A percentile compares a stretch with the other conserved stretches of the same genome.
These are phyloP conservation scores for Schizopygopsis malacanthus DNA, from an alignment of 2,797 vertebrate species.

Conservation along the genomic window DNA sequence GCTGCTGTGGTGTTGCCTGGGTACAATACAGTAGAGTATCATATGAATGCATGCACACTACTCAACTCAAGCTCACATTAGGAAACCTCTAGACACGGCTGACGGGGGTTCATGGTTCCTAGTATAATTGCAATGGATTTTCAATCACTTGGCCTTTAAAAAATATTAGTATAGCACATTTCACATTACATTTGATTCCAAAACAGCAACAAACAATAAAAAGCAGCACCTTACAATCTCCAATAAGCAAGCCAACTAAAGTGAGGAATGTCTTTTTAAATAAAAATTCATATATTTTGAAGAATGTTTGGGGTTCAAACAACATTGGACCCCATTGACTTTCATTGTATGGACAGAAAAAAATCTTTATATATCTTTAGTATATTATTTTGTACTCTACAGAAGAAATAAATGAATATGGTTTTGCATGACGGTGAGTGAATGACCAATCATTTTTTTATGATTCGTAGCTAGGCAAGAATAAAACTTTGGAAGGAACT, in stretches of 20 bases:
- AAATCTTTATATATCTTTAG: background rate
- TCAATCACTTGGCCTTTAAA: background rate
- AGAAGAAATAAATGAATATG: background rate
- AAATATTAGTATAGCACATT: background rate
- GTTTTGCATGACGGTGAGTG: background rate
- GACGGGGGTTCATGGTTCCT: background rate
- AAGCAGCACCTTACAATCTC: background rate
- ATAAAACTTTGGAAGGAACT: background rate
- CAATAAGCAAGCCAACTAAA: background rate
- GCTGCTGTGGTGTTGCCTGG: background rate
- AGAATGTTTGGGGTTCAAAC: background rate
- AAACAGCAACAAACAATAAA: background rate
- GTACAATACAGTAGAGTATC: background rate
- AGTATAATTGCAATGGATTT: background rate
- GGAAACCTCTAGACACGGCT: background rate
- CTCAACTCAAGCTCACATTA: conserved; percentile 7
- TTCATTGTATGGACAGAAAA: background rate
- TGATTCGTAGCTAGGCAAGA: background rate
- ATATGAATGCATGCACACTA: background rate
- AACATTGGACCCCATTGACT: background rate
- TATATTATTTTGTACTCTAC: background rate
- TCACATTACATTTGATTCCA: background rate
- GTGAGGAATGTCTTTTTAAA: background rate
- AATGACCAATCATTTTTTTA: background rate
- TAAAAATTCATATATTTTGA: background rate